These are phyloP conservation scores for Cephalopachus bancanus DNA, from an alignment of 2,797 vertebrate genomes.

Conservation along the genomic window DNA sequence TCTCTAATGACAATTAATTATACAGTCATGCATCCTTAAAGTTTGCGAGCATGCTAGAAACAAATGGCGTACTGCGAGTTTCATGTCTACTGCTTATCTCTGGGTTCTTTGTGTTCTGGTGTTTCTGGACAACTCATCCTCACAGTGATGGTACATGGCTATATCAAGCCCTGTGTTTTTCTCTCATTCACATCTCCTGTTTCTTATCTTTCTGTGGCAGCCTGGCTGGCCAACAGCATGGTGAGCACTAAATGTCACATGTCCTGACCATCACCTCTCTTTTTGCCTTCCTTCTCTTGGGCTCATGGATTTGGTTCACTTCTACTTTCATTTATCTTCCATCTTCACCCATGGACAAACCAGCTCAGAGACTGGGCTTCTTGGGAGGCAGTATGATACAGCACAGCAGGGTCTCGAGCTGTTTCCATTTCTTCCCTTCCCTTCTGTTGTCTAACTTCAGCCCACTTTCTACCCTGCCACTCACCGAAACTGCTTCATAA, in stretches of 20 bases:
- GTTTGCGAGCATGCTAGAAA: background rate
- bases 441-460: background rate
- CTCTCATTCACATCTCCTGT: slow-evolving; percentile 93
- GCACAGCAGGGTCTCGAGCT: background rate
- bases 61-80: slow-evolving; percentile 89
- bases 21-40: background rate
- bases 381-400: background rate
- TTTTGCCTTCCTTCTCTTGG: background rate
- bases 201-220: slow-evolving; percentile 94
- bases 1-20: background rate
- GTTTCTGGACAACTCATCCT: slow-evolving; percentile 95
- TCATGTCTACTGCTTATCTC: slow-evolving; percentile 95
- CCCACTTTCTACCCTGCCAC: background rate
- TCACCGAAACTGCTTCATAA: background rate
- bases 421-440: background rate
- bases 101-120: slow-evolving; percentile 94
- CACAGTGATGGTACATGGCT: slow-evolving; percentile 93
- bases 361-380: background rate
- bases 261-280: background rate
- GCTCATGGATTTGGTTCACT: background rate
- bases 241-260: background rate
- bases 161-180: slow-evolving; percentile 93
- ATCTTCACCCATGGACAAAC: background rate
- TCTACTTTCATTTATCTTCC: background rate
- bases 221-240: slow-evolving; percentile 88